phyloP scores from a whole-genome alignment of 1,140 invertebrate species.

The Babylonia areolata region DNA sequence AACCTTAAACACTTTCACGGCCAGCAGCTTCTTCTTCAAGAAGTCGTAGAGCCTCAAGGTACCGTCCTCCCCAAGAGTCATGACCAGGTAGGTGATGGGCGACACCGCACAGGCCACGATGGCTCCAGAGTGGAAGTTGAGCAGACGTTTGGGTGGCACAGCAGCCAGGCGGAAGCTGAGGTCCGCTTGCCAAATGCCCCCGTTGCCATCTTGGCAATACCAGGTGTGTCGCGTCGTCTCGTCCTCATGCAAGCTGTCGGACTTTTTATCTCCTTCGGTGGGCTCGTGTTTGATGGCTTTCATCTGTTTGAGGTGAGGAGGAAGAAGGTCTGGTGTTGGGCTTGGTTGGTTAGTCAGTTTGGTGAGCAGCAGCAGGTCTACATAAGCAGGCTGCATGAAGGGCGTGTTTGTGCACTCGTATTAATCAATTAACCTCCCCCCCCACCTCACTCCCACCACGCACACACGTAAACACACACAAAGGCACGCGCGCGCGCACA shows the following conservation, averaged over 20 bases:
- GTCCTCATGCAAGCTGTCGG: background rate
- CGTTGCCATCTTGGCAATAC: constrained; percentile 22
- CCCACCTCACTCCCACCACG: no score
- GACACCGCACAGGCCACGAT: constrained; percentile 38
- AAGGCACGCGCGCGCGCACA: no score
- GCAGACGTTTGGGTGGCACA: background rate
- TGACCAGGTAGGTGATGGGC: constrained; percentile 8
- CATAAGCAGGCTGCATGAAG: no score
- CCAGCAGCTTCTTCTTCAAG: constrained; percentile 34
- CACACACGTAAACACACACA: no score
- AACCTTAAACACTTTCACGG: constrained; percentile 21
- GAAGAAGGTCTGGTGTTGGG: no score
- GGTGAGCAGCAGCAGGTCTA: no score
- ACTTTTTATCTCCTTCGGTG: background rate
- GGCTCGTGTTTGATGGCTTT: no score
- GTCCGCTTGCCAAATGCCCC: constrained; percentile 28
- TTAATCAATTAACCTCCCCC: no score
- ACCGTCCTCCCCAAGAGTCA: constrained; percentile 42
- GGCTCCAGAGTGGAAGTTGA: constrained; percentile 29
- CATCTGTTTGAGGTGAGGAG: no score
- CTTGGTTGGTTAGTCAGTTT: no score
- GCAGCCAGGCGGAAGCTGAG: constrained; percentile 15
- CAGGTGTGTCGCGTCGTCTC: background rate
- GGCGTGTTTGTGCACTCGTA: no score
- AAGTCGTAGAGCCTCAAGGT: constrained; percentile 38